phyloP scores from a whole-genome alignment of 2,888 invertebrate genomes.

The Hydroisotoma schaefferi region DNA sequence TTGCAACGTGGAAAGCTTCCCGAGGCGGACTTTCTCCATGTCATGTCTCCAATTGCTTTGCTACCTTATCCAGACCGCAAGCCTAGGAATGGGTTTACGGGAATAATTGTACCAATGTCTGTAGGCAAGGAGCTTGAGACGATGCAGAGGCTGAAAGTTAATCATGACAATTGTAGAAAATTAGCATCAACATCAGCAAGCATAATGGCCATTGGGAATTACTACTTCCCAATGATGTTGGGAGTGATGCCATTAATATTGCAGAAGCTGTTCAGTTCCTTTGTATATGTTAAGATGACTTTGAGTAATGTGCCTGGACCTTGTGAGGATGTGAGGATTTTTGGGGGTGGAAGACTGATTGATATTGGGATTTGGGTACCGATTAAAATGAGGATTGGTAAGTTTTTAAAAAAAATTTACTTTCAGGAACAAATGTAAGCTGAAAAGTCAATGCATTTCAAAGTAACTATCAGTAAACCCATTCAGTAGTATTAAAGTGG shows the following conservation, averaged over 20 bases:
- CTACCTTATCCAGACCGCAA: constrained; percentile 43
- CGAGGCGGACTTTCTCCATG: constrained; percentile 28
- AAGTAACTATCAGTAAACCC: too few species aligned
- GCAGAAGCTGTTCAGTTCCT: constrained; percentile 16
- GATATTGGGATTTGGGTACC: constrained; percentile 35
- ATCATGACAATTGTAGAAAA: constrained; percentile 13
- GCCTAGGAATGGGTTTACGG: constrained; percentile 44
- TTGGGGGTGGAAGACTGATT: constrained; percentile 24
- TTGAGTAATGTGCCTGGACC: constrained; percentile 39
- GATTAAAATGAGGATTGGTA: constrained; percentile 27
- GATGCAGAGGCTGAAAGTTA: constrained; percentile 24
- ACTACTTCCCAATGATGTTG: constrained; percentile 19
- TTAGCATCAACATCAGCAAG: constrained; percentile 4
- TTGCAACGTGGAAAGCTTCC: constrained; percentile 9
- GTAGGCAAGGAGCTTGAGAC: constrained; percentile 22
- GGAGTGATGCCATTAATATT: constrained; percentile 29
- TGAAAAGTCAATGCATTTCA: too few species aligned
- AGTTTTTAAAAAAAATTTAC: too few species aligned
- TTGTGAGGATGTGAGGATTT: constrained; percentile 24
- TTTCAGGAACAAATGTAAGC: too few species aligned
- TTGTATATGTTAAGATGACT: constrained; percentile 19
- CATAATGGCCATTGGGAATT: constrained; percentile 3
- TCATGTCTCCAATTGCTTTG: constrained; percentile 40
- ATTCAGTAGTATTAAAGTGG: too few species aligned
- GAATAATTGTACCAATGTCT: constrained; percentile 31